Evolutionary conservation across 2,797 vertebrate genomes (phyloP).

Genomic region (Pseudochirops cupreus): DNA sequence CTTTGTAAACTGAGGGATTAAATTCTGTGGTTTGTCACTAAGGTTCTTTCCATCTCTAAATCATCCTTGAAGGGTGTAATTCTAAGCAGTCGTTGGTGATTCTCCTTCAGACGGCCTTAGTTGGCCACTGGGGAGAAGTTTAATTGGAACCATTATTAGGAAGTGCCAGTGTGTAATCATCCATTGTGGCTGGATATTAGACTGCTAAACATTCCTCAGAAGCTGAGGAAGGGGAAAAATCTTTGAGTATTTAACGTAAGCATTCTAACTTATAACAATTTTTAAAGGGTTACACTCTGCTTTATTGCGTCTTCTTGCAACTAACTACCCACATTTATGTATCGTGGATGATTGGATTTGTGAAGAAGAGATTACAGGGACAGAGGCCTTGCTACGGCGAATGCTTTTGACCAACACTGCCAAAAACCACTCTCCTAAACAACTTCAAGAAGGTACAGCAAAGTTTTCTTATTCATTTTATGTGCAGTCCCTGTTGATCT

Average conservation of each 20-base stretch:
- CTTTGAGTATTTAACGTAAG: conserved; percentile 22
- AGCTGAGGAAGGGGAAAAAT: conserved; percentile 7
- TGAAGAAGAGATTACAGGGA: conserved; percentile 98
- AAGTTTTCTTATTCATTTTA: conserved; percentile 80
- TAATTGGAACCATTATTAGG: conserved; percentile 36
- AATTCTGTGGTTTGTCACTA: not conserved
- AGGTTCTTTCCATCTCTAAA: not conserved
- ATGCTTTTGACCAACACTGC: conserved; percentile 95
- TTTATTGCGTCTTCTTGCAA: conserved; percentile 95
- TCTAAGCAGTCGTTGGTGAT: not conserved
- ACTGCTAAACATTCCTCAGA: not conserved
- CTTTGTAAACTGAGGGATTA: not conserved
- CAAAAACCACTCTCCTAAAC: conserved; percentile 93
- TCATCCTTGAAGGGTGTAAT: not conserved
- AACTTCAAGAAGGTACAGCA: conserved; percentile 93
- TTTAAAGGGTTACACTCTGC: conserved; percentile 94
- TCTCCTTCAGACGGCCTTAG: not conserved
- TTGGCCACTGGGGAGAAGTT: conserved; percentile 17
- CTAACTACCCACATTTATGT: conserved; percentile 98
- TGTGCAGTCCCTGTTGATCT: not conserved
- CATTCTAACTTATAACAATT: not conserved
- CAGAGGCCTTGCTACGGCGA: conserved; percentile 92
- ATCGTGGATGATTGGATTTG: conserved; percentile 99
- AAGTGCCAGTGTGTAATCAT: not conserved
- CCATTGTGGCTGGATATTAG: not conserved